Evolutionary conservation across 1,140 invertebrate genomes (phyloP), one percentile per base, ranked within the genome.

Genomic region (Heliconius nattereri): DNA sequence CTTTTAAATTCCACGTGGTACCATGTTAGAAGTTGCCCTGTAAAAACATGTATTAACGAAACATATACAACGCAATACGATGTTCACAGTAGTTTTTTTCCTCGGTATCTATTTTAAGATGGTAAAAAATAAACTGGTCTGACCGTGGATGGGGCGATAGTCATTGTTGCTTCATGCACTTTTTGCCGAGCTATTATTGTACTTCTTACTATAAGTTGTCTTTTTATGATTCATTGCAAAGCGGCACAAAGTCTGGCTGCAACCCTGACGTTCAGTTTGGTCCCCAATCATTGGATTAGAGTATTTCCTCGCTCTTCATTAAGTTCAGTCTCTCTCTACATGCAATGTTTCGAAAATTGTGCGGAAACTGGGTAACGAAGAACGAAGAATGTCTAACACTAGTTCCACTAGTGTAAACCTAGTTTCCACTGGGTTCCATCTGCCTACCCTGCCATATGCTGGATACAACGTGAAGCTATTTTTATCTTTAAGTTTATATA

Each of bases 51-150:
- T 66, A 29, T 29, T 29, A 66, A 26, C 60, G 26, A 26, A 66
- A 66, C 60, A 16, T 29, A 29, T 29, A 66, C 60, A 66, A 29
- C 29, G 29, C 60, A 66, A 29, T 66, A 66, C 23, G 13, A 11
- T 29, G 23, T 66, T 26, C 23, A 16, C 60, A 9, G 9, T 66
- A 7, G 23, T 66, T 29, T 66, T n/a, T 66, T 66, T 66, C 29
- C 9, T 11, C 23, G 8, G 54, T 60, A 60, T 66, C 60, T 66
- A 66, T 66, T 66, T 66, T 66, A 66, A 29, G 60, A 66, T 66
- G 60, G 60, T 66, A 66, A 66, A 66, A 66, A 66, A 66, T 29
- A 66, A 66, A 66, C 60, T 66, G 60, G 60, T 66, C 60, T 26
- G 60, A 2, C 60, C 60, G 13, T 66, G 60, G 60, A 26, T 66